Percentiles rank a stretch among this genome's conserved stretches.
phyloP scores from a whole-genome alignment of 2,113 vertebrate genomes.

The Actenoides lindsayi region DNA sequence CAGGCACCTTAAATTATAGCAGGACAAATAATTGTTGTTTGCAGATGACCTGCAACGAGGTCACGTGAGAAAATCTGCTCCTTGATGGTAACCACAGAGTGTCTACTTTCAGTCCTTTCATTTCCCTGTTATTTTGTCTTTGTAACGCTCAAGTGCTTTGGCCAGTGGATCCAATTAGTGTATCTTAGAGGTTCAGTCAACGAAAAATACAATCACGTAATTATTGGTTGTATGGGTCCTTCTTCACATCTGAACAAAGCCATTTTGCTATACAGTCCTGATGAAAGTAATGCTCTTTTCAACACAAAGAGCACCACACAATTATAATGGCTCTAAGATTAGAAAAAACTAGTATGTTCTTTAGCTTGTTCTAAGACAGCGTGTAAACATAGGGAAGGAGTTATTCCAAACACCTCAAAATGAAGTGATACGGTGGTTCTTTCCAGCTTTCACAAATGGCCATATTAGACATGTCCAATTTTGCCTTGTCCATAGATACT shows the following conservation, averaged over 20 bases:
- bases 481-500: not conserved
- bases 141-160: not conserved
- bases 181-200: not conserved
- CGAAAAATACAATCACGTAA: not conserved
- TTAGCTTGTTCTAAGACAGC: not conserved
- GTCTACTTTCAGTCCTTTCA: not conserved
- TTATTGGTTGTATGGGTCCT: not conserved
- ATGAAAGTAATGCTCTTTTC: not conserved
- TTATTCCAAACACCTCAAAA: not conserved
- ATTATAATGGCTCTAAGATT: not conserved
- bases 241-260: not conserved
- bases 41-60: not conserved
- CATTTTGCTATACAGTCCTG: not conserved
- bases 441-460: not conserved
- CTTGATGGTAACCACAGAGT: not conserved
- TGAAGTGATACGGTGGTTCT: not conserved
- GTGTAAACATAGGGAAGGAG: not conserved
- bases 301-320: rapidly evolving
- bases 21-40: not conserved
- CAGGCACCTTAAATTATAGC: not conserved
- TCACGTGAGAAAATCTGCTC: not conserved
- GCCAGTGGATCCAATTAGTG: not conserved
- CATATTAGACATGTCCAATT: not conserved
- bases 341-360: not conserved
- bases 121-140: not conserved